Percentiles rank a stretch among this genome's conserved stretches.
These are phyloP conservation scores for Phenganax subtilis DNA, from an alignment of 92 coral and sea anemone genomes.

Conservation along the genomic window DNA sequence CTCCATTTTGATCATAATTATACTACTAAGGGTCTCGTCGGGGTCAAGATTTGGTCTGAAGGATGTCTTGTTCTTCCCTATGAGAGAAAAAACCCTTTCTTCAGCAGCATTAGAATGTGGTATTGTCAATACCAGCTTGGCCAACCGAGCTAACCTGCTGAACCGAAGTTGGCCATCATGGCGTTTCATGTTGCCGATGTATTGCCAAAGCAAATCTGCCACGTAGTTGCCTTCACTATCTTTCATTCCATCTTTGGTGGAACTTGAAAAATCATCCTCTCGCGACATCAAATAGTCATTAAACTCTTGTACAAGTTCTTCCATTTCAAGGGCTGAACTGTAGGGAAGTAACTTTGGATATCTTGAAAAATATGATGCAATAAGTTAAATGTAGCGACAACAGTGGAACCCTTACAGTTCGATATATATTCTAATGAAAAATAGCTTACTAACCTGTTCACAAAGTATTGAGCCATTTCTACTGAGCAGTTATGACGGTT, in stretches of 20 bases:
- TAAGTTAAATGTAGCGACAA: background rate
- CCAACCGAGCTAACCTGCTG: conserved; percentile 34
- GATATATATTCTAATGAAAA: background rate
- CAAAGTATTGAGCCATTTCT: conserved; percentile 50
- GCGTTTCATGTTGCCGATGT: conserved; percentile 32
- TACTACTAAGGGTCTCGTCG: conserved; percentile 46
- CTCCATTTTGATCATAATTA: too few relatives aligned
- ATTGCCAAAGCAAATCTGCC: conserved; percentile 29
- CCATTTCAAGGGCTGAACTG: conserved; percentile 46
- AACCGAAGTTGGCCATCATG: conserved; percentile 57
- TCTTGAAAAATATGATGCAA: conserved; percentile 18
- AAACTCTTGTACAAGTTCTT: conserved; percentile 45
- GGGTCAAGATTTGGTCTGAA: conserved; percentile 55
- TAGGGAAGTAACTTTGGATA: conserved; percentile 57
- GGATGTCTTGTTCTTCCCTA: conserved; percentile 50
- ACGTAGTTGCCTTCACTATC: background rate
- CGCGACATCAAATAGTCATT: conserved; percentile 46
- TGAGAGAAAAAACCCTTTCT: conserved; percentile 57
- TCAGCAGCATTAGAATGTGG: conserved; percentile 64
- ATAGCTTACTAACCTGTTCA: conserved; percentile 38
- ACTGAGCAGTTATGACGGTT: conserved; percentile 32
- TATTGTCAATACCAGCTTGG: conserved; percentile 50
- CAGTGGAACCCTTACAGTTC: background rate
- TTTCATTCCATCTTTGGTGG: background rate
- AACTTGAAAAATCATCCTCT: conserved; percentile 22